Base-by-base conservation (phyloP, 2,888 invertebrate genomes). In the Heliconius hortense region DNA sequence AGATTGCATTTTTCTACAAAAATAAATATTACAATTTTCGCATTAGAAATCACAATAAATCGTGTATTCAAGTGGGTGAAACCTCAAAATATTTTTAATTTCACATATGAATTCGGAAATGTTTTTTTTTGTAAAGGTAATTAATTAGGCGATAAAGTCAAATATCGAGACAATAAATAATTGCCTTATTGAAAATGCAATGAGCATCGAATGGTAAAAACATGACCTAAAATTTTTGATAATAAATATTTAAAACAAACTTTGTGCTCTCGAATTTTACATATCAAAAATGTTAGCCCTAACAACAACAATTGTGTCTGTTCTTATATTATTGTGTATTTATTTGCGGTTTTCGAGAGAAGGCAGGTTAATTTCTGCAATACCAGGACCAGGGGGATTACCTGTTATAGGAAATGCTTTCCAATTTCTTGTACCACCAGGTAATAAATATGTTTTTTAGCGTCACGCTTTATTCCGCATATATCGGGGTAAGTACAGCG, bases 301-400 rank as follows among this genome's bases (percentile, higher is more conserved):
- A 39, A 18, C 21, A 39, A 26, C 68, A 68, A 39, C 60, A 71
- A 15, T 26, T 18, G 31, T 59, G 60, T 35, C 15, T 39, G 53
- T 76, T 39, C 24, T 69, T 31, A 28, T 76, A 15, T 18, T 69
- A 18, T 53, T 72, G 8, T 73, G 75, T 31, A 10, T 68, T 26
- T 67, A 73, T 64, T 79, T 77, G 62, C 43, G 70, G 21, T 73
- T 73, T 31, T 53, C 53, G n/a, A 75, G 76, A 28, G 73, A 68
- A 21, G 84, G 82, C 2, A 79, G 82, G 71, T 69, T 85, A 0
- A 77, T 89, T 0, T 79, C 83, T 60, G 84, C 80, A 73, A 84
- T 92, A 75, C 90, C 91, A 0, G 90, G 91, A 21, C 85, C 87
- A 0, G 81, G 78, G 28, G 81, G 83, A 1, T 77, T 81, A 72